These are phyloP conservation scores for Erannis defoliaria DNA, from an alignment of 2,888 invertebrate species.

Conservation along the genomic window DNA sequence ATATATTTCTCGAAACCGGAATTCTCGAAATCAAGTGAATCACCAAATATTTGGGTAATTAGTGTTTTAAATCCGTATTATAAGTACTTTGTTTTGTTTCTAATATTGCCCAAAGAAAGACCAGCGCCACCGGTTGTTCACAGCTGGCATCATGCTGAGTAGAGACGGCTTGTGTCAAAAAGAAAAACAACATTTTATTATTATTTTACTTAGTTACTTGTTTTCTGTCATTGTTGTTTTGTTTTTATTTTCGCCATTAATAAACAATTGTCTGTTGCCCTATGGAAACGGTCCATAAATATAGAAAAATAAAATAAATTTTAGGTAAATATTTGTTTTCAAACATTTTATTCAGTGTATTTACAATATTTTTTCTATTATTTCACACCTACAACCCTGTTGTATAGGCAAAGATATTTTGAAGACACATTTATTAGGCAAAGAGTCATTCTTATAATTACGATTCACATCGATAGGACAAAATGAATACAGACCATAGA, in stretches of 20 bases:
- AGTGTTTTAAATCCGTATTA: neutral
- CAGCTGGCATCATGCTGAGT: no score
- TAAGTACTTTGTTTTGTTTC: no score
- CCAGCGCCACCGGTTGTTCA: no score
- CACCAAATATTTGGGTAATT: neutral
- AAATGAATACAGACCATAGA: neutral
- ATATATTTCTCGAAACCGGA: neutral
- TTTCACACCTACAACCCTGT: slow-evolving; percentile 72
- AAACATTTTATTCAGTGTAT: slow-evolving; percentile 73
- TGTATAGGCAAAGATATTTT: slow-evolving; percentile 47
- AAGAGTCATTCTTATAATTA: slow-evolving; percentile 1
- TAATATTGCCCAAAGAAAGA: no score
- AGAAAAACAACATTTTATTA: no score
- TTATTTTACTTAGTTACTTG: no score
- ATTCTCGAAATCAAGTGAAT: neutral
- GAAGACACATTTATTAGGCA: slow-evolving; percentile 37
- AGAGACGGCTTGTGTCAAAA: no score
- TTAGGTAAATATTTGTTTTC: slow-evolving; percentile 38
- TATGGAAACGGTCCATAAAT: neutral
- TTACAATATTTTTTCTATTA: slow-evolving; percentile 56
- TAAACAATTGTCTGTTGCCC: no score
- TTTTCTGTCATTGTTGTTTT: no score
- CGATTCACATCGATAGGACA: slow-evolving; percentile 1
- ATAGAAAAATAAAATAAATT: slow-evolving; percentile 20
- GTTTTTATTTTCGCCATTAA: no score